Conservation (phyloP, 2,888 invertebrate genomes). For the Trypoxylon attenuatum region DNA sequence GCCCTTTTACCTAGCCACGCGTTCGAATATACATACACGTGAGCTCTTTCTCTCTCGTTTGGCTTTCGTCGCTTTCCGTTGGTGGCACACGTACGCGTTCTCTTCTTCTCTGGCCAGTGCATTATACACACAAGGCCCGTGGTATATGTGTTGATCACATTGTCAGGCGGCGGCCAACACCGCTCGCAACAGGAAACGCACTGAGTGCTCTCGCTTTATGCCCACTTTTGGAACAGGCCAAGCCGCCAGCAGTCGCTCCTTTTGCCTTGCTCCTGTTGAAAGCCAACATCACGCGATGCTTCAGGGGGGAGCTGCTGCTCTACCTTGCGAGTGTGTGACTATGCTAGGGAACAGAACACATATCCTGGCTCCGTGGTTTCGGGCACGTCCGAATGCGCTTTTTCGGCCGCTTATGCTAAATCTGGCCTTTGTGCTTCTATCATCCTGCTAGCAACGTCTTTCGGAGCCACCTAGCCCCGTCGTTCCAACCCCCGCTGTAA, state of each 20-base stretch:
- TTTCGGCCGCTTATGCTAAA: constrained; percentile 6
- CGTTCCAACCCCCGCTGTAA: constrained; percentile 23
- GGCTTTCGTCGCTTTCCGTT: no score
- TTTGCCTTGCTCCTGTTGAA: background rate
- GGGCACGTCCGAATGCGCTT: constrained; percentile 29
- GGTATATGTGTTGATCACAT: constrained; percentile 14
- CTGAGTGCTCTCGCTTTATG: constrained; percentile 40
- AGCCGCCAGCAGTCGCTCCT: no score
- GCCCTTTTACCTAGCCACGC: constrained; percentile 21
- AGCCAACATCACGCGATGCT: background rate
- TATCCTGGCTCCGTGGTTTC: constrained; percentile 36
- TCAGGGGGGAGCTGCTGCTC: background rate
- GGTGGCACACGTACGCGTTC: constrained; percentile 6
- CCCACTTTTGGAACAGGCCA: background rate
- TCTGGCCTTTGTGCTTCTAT: background rate
- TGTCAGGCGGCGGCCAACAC: constrained; percentile 27
- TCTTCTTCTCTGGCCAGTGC: constrained; percentile 4
- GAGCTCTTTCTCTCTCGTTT: no score
- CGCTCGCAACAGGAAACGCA: constrained; percentile 35
- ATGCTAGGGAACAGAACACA: constrained; percentile 22
- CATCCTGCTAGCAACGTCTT: background rate
- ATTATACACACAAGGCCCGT: no score
- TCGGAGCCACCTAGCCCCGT: constrained; percentile 6
- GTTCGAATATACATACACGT: no score
- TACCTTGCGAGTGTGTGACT: constrained; percentile 3